phyloP scores from a whole-genome alignment of 2,888 invertebrate species.

The Tachina lurida region DNA sequence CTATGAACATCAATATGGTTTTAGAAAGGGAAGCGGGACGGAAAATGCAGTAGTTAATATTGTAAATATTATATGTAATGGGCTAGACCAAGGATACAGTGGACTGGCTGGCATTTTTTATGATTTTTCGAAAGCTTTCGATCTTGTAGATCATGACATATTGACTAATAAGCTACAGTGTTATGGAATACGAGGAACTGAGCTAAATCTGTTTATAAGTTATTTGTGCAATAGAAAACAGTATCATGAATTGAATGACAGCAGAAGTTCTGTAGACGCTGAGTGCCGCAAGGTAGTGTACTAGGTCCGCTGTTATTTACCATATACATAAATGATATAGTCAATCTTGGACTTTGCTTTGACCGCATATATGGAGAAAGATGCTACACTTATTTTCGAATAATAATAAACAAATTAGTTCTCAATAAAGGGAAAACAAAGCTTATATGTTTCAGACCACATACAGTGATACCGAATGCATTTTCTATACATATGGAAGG shows the following conservation, averaged over 20 bases:
- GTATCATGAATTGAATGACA: too few species aligned
- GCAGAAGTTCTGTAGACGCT: too few species aligned
- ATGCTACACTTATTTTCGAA: background rate
- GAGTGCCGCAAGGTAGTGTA: too few species aligned
- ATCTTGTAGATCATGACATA: constrained; percentile 1
- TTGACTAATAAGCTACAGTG: background rate
- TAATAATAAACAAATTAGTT: background rate
- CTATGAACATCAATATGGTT: too few species aligned
- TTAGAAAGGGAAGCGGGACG: too few species aligned
- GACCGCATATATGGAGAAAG: background rate
- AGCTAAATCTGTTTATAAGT: background rate
- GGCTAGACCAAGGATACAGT: background rate
- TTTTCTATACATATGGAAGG: background rate
- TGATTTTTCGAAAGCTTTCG: constrained; percentile 1
- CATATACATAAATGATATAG: background rate
- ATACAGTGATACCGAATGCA: background rate
- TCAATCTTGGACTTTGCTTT: background rate
- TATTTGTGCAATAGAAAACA: too few species aligned
- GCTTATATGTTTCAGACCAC: background rate
- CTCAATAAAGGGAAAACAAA: background rate
- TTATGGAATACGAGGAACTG: background rate
- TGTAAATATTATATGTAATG: constrained; percentile 1
- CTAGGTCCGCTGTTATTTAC: too few species aligned
- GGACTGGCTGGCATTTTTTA: background rate
- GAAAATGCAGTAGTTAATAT: too few species aligned